phyloP scores from a whole-genome alignment of 2,797 vertebrate genomes.

The Strix occidentalis region DNA sequence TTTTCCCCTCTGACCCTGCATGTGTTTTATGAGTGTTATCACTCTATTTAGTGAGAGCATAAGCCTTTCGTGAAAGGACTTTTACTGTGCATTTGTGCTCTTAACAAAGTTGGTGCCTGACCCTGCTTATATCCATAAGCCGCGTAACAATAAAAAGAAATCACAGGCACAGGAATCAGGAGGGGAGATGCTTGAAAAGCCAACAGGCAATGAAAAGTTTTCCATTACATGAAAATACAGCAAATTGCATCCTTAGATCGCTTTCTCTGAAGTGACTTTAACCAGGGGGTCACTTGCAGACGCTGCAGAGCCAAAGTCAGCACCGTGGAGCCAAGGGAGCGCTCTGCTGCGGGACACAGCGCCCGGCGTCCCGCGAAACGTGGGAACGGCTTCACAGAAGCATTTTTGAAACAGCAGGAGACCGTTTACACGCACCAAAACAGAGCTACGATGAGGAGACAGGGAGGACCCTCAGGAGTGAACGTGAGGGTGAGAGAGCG shows the following conservation, averaged over 20 bases:
- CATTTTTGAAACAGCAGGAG: neutral
- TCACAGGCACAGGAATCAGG: neutral
- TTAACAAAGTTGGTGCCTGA: neutral
- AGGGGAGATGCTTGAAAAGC: neutral
- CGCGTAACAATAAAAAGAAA: neutral
- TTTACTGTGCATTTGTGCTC: neutral
- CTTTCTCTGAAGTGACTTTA: neutral
- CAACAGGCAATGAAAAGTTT: neutral
- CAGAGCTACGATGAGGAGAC: accelerated
- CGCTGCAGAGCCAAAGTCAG: accelerated
- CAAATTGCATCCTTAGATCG: accelerated
- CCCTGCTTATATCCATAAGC: neutral
- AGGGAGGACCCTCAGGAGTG: neutral
- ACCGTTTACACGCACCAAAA: neutral
- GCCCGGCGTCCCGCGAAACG: accelerated
- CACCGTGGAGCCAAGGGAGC: neutral
- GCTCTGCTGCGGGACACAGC: neutral
- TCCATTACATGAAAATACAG: neutral
- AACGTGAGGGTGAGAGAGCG: neutral
- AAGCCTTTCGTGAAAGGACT: neutral
- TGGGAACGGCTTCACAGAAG: neutral
- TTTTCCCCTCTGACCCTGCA: neutral
- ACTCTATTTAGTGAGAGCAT: neutral
- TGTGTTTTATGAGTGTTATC: no score
- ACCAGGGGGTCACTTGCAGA: neutral